Evolutionary conservation across 2,888 invertebrate species (phyloP), one percentile per base, ranked within the genome.

Genomic region (Caenorhabditis plicata): DNA sequence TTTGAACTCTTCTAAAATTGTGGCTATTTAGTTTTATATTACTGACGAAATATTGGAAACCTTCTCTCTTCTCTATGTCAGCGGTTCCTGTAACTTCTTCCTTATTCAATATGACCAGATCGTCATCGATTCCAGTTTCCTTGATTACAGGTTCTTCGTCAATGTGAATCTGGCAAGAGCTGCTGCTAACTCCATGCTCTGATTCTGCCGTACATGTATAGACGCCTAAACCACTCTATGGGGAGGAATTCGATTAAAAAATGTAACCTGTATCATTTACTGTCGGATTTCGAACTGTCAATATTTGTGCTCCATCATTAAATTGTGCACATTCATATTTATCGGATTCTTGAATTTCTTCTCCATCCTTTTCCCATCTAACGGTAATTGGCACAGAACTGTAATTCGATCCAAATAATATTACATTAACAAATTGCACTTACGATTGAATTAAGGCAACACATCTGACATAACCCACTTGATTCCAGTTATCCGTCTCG

Each of bases 151-250:
- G 17, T 36, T 7, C 13, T 19, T 19, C 27, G 3, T 20, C 29
- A 2, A 68, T 39, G n/a, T 48, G 44, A 22, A 73, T 61, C 44
- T 67, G 60, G 15, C 65, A 58, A 48, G 65, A 65, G 38, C 64
- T 68, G 45, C 53, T 70, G 33, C 62, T 58, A 5, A 73, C 56
- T 19, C 72, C 72, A 32, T 68, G 70, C 26, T 73, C 72, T 5
- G 68, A 67, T 32, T 73, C 72, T 8, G 64, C 70, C 11, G 56
- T 64, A 29, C 72, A 73, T 8, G 70, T 68, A 58, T 73, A 73
- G 22, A 71, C 61, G 8, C 68, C 72, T n/a, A n/a, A n/a, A n/a
- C n/a, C n/a, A n/a, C n/a, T n/a, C n/a, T n/a, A n/a, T n/a, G n/a
- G n/a, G n/a, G n/a, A n/a, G n/a, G n/a, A n/a, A n/a, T n/a, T n/a